Evolutionary conservation across 64 coral and sea anemone species (phyloP).

Genomic region (Pocillopora verrucosa): DNA sequence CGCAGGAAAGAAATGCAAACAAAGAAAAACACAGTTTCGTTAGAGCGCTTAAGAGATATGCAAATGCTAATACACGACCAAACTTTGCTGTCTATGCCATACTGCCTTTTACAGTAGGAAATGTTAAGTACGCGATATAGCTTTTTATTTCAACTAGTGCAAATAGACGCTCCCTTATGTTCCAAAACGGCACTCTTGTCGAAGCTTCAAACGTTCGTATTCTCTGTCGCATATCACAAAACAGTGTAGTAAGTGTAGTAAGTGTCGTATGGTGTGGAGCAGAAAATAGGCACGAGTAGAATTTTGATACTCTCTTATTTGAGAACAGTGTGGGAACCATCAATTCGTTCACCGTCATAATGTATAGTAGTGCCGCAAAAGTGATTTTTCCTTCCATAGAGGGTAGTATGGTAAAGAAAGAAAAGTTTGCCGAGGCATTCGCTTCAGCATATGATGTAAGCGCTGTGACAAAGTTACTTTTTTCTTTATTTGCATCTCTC

Average conservation of each 20-base stretch:
- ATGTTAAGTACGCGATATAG: not conserved
- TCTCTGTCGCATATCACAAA: not conserved
- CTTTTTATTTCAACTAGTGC: not conserved
- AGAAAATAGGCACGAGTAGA: not conserved
- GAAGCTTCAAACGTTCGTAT: not conserved
- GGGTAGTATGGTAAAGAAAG: not conserved
- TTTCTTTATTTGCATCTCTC: conserved; percentile 2
- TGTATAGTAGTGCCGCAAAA: not conserved
- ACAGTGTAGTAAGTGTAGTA: not conserved
- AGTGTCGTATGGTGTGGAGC: not conserved
- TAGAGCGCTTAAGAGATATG: not conserved
- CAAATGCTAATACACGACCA: not conserved
- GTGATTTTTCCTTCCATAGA: not conserved
- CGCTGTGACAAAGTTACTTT: not conserved
- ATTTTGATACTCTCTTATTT: not conserved
- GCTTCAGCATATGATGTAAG: not conserved
- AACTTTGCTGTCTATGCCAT: conserved; percentile 23
- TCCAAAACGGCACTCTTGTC: not conserved
- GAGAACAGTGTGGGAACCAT: not conserved
- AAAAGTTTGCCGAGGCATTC: not conserved
- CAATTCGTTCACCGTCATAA: not conserved
- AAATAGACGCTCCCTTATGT: conserved; percentile 10
- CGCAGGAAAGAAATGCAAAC: conserved; percentile 33
- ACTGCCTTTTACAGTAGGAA: conserved; percentile 5
- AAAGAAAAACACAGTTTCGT: conserved; percentile 19